Conservation (phyloP, 2,888 invertebrate genomes). For the Enchytraeus crypticus region DNA sequence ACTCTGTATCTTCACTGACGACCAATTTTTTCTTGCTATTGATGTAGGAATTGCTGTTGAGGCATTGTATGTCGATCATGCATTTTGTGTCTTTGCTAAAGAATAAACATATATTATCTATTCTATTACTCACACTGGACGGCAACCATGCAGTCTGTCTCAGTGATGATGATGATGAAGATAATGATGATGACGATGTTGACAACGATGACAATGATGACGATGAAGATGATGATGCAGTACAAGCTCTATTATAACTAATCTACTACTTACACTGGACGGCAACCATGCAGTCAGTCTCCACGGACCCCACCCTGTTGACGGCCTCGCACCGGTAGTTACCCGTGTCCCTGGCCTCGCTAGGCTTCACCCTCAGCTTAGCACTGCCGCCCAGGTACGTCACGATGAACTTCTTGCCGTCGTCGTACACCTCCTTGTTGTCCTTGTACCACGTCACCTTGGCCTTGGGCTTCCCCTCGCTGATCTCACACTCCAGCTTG, state of each 20-base stretch:
- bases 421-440: slow-evolving; percentile 54
- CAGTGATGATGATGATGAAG: too few species aligned
- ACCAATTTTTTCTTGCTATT: too few species aligned
- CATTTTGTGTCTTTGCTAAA: too few species aligned
- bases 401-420: slow-evolving; percentile 4
- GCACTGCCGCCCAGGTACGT: not conserved
- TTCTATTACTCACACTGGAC: too few species aligned
- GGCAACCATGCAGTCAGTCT: slow-evolving; percentile 32
- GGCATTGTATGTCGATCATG: too few species aligned
- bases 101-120: too few species aligned
- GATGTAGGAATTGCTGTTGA: too few species aligned
- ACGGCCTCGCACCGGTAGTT: slow-evolving; percentile 31
- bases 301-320: slow-evolving; percentile 29
- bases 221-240: too few species aligned
- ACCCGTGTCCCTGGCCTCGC: slow-evolving; percentile 23
- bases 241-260: too few species aligned
- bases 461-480: slow-evolving; percentile 22
- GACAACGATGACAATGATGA: too few species aligned
- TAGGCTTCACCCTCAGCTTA: not conserved
- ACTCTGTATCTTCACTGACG: too few species aligned
- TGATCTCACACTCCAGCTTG: slow-evolving; percentile 24
- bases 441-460: slow-evolving; percentile 53
- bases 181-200: too few species aligned
- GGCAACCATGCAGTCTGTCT: not conserved
- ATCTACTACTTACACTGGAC: slow-evolving; percentile 45